Conservation (phyloP, 37 sponge, comb jelly and placozoan genomes). For the Aplysina aerophoba region DNA sequence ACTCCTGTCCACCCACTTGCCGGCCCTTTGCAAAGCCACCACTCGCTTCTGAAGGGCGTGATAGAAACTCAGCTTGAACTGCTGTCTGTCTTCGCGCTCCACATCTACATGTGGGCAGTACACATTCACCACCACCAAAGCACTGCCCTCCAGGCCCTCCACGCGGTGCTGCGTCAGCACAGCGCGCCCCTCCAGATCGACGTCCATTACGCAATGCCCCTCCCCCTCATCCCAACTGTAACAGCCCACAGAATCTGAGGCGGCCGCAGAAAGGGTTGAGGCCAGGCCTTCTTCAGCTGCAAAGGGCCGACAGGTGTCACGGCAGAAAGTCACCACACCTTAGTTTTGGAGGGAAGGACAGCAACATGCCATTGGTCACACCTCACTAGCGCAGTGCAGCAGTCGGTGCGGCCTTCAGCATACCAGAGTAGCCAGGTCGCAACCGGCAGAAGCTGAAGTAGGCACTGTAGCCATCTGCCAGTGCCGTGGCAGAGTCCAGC, state of each 20-base stretch:
- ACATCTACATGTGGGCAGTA: constrained; percentile 81
- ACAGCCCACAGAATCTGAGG: constrained; percentile 43
- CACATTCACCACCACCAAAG: constrained; percentile 80
- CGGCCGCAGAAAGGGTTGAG: constrained; percentile 1
- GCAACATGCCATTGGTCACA: background rate
- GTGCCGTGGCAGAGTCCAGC: constrained; percentile 45
- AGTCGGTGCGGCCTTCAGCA: no score
- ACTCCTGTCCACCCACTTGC: constrained; percentile 53
- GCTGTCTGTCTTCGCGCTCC: constrained; percentile 46
- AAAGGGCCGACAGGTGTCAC: constrained; percentile 50
- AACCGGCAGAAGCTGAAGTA: constrained; percentile 77
- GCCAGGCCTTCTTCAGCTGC: constrained; percentile 87
- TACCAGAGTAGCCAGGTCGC: constrained; percentile 83
- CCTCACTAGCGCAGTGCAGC: no score
- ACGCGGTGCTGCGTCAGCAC: constrained; percentile 72
- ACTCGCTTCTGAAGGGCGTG: constrained; percentile 55
- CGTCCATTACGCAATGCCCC: background rate
- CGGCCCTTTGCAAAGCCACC: constrained; percentile 52
- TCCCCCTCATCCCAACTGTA: constrained; percentile 35
- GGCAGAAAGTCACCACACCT: constrained; percentile 88
- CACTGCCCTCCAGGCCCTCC: background rate
- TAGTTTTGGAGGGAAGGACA: background rate
- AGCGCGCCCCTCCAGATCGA: constrained; percentile 79
- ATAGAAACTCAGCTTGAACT: constrained; percentile 81
- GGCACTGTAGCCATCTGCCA: constrained; percentile 69